phyloP scores from a whole-genome alignment of 2,888 invertebrate genomes.

The Nymphalis c-album region DNA sequence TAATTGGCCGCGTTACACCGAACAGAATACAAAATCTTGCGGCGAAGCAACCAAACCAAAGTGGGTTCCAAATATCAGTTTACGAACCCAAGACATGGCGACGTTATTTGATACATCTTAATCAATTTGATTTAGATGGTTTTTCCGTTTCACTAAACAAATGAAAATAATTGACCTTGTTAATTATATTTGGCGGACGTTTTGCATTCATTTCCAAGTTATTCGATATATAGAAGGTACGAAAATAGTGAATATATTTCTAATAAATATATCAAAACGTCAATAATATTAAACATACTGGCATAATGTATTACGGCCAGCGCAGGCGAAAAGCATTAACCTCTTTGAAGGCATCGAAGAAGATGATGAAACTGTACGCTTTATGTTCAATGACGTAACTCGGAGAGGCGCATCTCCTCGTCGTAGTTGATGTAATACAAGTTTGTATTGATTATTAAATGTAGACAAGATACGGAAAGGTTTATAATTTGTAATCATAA shows the following conservation, averaged over 20 bases:
- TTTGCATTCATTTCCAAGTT: no score
- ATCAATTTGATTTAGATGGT: not conserved
- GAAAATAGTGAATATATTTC: no score
- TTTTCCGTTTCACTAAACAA: not conserved
- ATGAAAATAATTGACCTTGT: not conserved
- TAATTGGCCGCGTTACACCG: conserved; percentile 38
- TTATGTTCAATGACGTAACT: conserved; percentile 9
- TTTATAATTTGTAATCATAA: not conserved
- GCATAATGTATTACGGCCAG: not conserved
- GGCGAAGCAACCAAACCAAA: conserved; percentile 5
- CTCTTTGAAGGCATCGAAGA: conserved; percentile 2
- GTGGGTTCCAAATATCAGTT: conserved; percentile 1
- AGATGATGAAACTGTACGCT: conserved; percentile 18
- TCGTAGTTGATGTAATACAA: not conserved
- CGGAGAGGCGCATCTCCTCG: conserved; percentile 2
- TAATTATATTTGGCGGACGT: not conserved
- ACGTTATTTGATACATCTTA: not conserved
- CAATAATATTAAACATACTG: no score
- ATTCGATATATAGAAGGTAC: no score
- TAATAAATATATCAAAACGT: no score
- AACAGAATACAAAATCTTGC: conserved; percentile 21
- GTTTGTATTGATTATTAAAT: conserved; percentile 5
- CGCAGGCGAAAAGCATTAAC: conserved; percentile 7
- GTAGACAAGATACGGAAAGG: not conserved
- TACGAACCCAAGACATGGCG: not conserved